Conservation (phyloP, 2,888 invertebrate genomes). For the Papilio elwesi region DNA sequence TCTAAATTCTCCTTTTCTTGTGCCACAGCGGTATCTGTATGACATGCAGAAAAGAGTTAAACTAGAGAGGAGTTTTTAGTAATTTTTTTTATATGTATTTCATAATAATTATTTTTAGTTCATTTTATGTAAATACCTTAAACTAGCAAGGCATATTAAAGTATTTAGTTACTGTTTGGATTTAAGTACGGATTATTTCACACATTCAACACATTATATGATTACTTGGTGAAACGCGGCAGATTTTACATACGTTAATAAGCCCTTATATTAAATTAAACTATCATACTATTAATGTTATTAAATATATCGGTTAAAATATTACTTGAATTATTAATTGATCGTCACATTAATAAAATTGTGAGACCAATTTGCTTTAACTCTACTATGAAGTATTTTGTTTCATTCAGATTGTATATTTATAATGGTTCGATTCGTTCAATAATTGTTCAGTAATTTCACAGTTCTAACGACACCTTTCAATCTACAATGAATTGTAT, state of each 20-base stretch:
- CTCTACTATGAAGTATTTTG: background rate
- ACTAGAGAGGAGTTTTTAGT: constrained; percentile 67
- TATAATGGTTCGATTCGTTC: background rate
- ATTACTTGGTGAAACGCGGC: background rate
- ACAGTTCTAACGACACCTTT: background rate
- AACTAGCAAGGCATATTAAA: constrained; percentile 64
- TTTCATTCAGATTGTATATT: background rate
- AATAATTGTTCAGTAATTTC: background rate
- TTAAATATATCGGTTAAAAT: background rate
- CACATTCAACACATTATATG: background rate
- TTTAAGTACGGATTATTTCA: constrained; percentile 59
- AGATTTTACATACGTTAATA: constrained; percentile 4
- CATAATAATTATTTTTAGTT: constrained; percentile 61
- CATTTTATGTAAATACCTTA: constrained; percentile 68
- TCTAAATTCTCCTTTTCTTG: constrained; percentile 65
- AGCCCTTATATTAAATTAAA: background rate
- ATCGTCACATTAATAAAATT: too few relatives aligned
- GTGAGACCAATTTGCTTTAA: too few relatives aligned
- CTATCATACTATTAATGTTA: background rate
- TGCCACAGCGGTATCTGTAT: constrained; percentile 67
- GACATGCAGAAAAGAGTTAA: constrained; percentile 62
- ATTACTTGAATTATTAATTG: background rate
- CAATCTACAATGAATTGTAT: constrained; percentile 5
- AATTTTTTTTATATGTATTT: constrained; percentile 53
- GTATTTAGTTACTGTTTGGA: constrained; percentile 58